Conservation (phyloP, 1,140 invertebrate species). For the Drosophila parabipectinata region DNA sequence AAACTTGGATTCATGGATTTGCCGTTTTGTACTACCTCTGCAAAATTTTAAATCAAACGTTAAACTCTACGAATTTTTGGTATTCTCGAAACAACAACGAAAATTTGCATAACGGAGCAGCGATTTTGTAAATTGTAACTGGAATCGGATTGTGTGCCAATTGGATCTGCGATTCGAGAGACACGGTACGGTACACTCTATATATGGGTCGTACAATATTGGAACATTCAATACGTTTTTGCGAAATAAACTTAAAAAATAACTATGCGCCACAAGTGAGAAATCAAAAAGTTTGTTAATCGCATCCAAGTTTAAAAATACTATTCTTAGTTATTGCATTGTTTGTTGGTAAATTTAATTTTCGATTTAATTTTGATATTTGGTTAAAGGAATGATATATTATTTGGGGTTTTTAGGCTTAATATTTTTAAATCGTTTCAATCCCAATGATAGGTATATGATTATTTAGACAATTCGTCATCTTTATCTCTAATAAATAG, state of each 20-base stretch:
- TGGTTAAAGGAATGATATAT: neutral
- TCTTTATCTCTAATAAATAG: neutral
- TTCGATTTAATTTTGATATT: neutral
- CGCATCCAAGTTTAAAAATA: slow-evolving; percentile 22
- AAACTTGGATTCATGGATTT: slow-evolving; percentile 88
- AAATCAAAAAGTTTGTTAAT: slow-evolving; percentile 17
- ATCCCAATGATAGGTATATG: neutral
- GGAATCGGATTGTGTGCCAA: slow-evolving; percentile 28
- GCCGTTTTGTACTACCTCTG: slow-evolving; percentile 85
- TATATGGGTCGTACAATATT: slow-evolving; percentile 65
- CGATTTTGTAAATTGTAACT: slow-evolving; percentile 32
- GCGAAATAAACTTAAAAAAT: slow-evolving; percentile 24
- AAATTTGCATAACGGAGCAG: slow-evolving; percentile 10
- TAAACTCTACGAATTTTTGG: slow-evolving; percentile 50
- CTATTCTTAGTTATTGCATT: slow-evolving; percentile 13
- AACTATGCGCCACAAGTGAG: slow-evolving; percentile 30
- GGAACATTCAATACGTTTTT: slow-evolving; percentile 35
- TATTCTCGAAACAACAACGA: slow-evolving; percentile 17
- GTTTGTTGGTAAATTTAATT: slow-evolving; percentile 40
- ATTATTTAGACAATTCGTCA: neutral
- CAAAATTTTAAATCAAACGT: slow-evolving; percentile 79
- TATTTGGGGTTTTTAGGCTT: neutral
- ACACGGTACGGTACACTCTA: slow-evolving; percentile 70
- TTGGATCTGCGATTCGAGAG: slow-evolving; percentile 45
- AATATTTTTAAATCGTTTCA: neutral